Evolutionary conservation across 2,797 vertebrate genomes (phyloP).

Genomic region (Uromys caudimaculatus): DNA sequence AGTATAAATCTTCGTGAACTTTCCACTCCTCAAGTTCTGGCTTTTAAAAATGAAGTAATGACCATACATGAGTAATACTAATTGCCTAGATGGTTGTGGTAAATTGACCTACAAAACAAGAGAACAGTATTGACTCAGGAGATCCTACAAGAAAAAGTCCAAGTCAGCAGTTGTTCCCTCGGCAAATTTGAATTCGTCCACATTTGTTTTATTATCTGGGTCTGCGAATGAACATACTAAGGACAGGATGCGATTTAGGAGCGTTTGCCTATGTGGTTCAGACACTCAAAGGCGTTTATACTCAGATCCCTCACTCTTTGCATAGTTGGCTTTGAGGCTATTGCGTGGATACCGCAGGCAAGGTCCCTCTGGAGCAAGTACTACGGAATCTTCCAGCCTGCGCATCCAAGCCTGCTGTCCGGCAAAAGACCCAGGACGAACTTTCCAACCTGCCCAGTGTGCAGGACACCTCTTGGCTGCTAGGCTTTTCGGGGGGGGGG

Average conservation of each 20-base stretch:
- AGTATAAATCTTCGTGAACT: constrained; percentile 67
- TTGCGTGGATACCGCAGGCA: background rate
- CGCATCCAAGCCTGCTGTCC: background rate
- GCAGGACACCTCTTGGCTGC: background rate
- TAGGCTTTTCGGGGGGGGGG: background rate
- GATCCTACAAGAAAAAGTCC: background rate
- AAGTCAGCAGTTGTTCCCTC: background rate
- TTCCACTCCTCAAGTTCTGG: background rate
- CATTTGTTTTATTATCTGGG: background rate
- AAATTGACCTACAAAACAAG: background rate
- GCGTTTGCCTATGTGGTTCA: background rate
- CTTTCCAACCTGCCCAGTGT: background rate
- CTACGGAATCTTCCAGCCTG: background rate
- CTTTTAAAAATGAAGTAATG: constrained; percentile 15
- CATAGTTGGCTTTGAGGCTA: background rate
- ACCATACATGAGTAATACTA: background rate
- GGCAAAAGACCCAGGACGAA: background rate
- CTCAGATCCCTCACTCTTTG: background rate
- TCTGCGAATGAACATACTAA: background rate
- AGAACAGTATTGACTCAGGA: background rate
- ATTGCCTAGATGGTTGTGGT: background rate
- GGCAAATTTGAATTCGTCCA: background rate
- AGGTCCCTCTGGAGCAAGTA: background rate
- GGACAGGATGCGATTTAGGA: background rate
- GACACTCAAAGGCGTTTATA: background rate